A percentile compares a stretch with the other conserved stretches of the same genome.
Conservation (phyloP, 2,113 vertebrate genomes). For the Rattus rattus region DNA sequence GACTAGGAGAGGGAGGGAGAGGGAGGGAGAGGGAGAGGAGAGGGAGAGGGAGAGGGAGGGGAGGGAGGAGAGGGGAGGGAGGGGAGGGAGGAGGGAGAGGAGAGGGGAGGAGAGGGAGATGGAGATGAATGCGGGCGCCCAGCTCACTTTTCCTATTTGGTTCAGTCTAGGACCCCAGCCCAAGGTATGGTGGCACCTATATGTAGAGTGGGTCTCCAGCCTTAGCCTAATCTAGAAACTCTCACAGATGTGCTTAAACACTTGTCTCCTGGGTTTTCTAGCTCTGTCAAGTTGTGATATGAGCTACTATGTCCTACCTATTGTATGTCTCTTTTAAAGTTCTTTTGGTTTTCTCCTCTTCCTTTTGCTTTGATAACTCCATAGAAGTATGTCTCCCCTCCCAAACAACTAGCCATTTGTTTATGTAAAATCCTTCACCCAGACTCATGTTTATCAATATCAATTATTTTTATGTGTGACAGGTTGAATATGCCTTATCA, state of each 20-base stretch:
- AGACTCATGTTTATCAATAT: background rate
- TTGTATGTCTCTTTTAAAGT: constrained; percentile 28
- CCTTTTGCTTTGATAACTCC: background rate
- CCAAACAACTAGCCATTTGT: background rate
- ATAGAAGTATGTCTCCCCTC: background rate
- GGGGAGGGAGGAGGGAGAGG: no score
- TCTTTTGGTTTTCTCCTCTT: background rate
- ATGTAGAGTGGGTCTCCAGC: background rate
- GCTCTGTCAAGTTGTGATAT: background rate
- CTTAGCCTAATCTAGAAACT: background rate
- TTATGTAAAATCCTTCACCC: background rate
- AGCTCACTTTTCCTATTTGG: no score
- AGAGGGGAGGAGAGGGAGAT: no score
- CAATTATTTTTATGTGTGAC: background rate
- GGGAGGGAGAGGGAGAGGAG: background rate
- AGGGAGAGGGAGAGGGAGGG: background rate
- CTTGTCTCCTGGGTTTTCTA: background rate
- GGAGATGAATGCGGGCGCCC: background rate
- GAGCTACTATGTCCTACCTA: background rate
- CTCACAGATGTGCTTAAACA: background rate
- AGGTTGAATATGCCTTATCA: background rate
- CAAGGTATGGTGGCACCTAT: background rate
- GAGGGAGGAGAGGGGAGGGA: no score
- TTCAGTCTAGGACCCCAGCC: background rate
- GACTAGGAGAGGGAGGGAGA: background rate